These are phyloP conservation scores for Synodontis membranacea DNA, from an alignment of 2,113 vertebrate genomes.

Conservation along the genomic window DNA sequence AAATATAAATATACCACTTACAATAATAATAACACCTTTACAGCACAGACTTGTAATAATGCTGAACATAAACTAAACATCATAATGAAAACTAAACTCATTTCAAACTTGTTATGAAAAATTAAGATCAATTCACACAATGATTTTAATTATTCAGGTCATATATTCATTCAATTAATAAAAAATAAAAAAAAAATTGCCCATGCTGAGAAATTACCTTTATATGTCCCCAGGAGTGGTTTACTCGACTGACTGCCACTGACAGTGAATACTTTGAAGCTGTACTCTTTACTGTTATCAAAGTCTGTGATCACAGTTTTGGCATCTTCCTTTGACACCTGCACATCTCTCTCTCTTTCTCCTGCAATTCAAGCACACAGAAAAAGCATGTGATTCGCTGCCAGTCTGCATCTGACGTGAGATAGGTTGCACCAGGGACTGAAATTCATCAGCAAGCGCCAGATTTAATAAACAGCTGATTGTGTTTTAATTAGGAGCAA, in stretches of 20 bases:
- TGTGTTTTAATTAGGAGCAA: neutral
- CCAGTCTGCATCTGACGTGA: constrained; percentile 4
- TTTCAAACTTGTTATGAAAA: neutral
- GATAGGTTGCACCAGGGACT: neutral
- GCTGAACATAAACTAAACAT: neutral
- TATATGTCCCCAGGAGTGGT: constrained; percentile 63
- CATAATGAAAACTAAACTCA: neutral
- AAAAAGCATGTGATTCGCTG: neutral
- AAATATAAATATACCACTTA: neutral
- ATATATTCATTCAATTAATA: neutral
- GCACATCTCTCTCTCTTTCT: constrained; percentile 58
- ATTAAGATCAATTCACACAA: neutral
- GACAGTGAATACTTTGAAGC: constrained; percentile 63
- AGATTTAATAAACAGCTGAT: neutral
- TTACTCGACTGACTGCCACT: constrained; percentile 63
- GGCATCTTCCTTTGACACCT: constrained; percentile 61
- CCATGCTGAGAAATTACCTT: constrained; percentile 59
- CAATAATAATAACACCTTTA: neutral
- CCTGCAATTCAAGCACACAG: constrained; percentile 45
- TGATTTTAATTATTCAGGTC: neutral
- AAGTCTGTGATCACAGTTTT: constrained; percentile 65
- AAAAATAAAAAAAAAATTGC: neutral
- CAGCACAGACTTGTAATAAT: neutral
- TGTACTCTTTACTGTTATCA: constrained; percentile 63
- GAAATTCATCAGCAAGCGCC: neutral